A percentile compares a stretch with the other conserved stretches of the same genome.
Evolutionary conservation across 2,797 vertebrate genomes (phyloP).

Genomic region (Urosaurus nigricauda): DNA sequence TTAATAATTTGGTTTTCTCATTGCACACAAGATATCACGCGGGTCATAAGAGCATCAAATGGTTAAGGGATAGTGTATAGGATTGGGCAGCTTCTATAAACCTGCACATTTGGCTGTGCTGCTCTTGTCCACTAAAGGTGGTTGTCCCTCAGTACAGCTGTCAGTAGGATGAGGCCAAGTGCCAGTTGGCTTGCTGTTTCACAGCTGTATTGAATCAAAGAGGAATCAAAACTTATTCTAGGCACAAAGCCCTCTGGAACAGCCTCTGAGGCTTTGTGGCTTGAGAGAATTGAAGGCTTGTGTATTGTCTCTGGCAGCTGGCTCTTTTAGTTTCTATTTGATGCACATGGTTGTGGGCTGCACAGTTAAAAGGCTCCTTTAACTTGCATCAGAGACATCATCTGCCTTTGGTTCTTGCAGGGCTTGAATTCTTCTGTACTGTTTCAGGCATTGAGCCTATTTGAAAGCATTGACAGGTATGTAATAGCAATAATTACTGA

Average conservation of each 20-base stretch:
- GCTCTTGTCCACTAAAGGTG: not conserved
- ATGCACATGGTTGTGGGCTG: not conserved
- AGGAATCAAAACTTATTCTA: constrained; percentile 28
- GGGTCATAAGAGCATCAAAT: not conserved
- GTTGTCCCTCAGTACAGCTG: not conserved
- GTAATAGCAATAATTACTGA: not conserved
- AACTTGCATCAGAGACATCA: not conserved
- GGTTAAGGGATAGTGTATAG: not conserved
- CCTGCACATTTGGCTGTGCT: not conserved
- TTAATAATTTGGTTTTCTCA: not conserved
- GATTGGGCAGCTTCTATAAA: not conserved
- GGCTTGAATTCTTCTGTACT: not conserved
- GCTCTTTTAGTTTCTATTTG: not conserved
- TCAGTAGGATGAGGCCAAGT: not conserved
- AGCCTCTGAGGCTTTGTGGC: constrained; percentile 25
- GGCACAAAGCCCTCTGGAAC: not conserved
- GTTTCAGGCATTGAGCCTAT: not conserved
- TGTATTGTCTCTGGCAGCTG: not conserved
- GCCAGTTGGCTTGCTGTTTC: not conserved
- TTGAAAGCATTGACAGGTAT: constrained; percentile 2
- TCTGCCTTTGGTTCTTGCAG: not conserved
- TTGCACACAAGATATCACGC: not conserved
- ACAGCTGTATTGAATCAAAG: not conserved
- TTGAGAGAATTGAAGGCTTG: constrained; percentile 18
- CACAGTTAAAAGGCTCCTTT: not conserved